Percentiles rank a stretch among this genome's conserved stretches.
Evolutionary conservation across 2,888 invertebrate species (phyloP).

Genomic region (Lobophora halterata): DNA sequence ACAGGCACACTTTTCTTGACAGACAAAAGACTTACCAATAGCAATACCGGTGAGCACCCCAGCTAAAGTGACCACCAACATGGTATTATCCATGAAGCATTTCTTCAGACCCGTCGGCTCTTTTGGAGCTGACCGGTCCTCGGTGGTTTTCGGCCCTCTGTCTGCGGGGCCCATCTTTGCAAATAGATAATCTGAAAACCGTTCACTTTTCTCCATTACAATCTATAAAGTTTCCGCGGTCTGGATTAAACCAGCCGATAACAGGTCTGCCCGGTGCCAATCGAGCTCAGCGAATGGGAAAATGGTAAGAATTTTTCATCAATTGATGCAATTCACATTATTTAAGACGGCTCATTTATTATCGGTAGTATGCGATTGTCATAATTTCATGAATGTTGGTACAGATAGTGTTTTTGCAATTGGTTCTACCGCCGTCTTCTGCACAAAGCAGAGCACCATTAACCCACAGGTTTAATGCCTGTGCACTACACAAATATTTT

Average conservation of each 20-base stretch:
- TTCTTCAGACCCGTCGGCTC: conserved; percentile 84
- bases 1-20: not conserved
- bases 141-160: conserved; percentile 82
- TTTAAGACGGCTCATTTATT: conserved; percentile 10
- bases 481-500: conserved; percentile 20
- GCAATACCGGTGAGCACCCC: conserved; percentile 89
- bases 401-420: conserved; percentile 7
- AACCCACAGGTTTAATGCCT: conserved; percentile 33
- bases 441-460: conserved; percentile 32
- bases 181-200: conserved; percentile 90
- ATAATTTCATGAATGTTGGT: conserved; percentile 4
- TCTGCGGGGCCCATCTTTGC: conserved; percentile 88
- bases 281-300: conserved; percentile 7
- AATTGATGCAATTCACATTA: conserved; percentile 10
- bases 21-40: conserved; percentile 81
- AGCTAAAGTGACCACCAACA: conserved; percentile 88
- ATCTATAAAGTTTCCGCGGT: conserved; percentile 40
- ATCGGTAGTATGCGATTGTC: conserved; percentile 4
- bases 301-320: not conserved
- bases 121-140: conserved; percentile 82
- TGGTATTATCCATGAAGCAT: conserved; percentile 88
- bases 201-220: conserved; percentile 83
- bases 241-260: conserved; percentile 32
- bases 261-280: conserved; percentile 9
- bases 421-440: conserved; percentile 30